phyloP scores from a whole-genome alignment of 2,113 vertebrate genomes.

The Oncorhynchus kisutch region DNA sequence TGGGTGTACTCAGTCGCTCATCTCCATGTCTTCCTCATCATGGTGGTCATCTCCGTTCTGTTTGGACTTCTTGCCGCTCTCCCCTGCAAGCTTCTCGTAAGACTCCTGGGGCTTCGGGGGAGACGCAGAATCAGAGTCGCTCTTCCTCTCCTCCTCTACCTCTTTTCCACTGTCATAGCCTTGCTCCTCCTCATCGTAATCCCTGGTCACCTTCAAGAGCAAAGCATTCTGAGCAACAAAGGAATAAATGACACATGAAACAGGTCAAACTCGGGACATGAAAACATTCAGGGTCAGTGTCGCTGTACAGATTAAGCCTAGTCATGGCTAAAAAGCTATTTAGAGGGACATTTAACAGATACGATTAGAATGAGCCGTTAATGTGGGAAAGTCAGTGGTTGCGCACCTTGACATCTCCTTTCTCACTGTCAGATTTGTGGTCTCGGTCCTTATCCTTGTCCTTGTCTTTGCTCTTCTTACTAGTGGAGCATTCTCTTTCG shows the following conservation, averaged over 20 bases:
- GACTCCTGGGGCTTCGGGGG: conserved; percentile 77
- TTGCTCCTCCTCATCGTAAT: conserved; percentile 98
- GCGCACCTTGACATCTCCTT: conserved; percentile 91
- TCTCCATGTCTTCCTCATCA: conserved; percentile 98
- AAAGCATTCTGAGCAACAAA: not conserved
- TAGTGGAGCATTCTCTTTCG: conserved; percentile 86
- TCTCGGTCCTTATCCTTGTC: conserved; percentile 96
- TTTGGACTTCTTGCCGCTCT: conserved; percentile 83
- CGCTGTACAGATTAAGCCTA: too few relatives aligned
- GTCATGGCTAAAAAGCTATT: too few relatives aligned
- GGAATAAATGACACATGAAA: not conserved
- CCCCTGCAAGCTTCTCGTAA: conserved; percentile 68
- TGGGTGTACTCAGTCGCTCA: conserved; percentile 85
- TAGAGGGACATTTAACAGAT: not conserved
- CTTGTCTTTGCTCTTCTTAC: conserved; percentile 94
- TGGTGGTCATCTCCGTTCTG: conserved; percentile 94
- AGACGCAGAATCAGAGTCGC: conserved; percentile 68
- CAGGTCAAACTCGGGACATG: not conserved
- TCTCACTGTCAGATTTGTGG: conserved; percentile 90
- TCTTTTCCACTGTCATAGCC: conserved; percentile 95
- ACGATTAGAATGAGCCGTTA: not conserved
- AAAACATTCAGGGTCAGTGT: too few relatives aligned
- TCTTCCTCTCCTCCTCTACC: conserved; percentile 85
- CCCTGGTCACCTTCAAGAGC: conserved; percentile 86
- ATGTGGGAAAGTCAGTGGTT: not conserved